Percentiles rank a stretch among this genome's conserved stretches.
These are phyloP conservation scores for Muscicapa striata DNA, from an alignment of 2,797 vertebrate genomes.

Conservation along the genomic window DNA sequence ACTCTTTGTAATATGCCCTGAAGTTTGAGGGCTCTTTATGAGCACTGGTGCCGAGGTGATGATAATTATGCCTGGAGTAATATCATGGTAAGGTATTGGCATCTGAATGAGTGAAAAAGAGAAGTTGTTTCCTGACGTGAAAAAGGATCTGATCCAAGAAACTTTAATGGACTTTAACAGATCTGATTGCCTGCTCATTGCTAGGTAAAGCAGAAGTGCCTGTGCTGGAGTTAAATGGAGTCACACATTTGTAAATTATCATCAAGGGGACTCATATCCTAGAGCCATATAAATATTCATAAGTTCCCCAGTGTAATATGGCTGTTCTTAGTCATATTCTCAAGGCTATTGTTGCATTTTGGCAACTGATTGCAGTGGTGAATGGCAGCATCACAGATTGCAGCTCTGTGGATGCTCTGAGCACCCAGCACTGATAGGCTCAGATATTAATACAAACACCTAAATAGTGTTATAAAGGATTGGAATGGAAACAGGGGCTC, in stretches of 20 bases:
- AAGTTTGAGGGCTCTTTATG: not conserved
- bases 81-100: not conserved
- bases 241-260: not conserved
- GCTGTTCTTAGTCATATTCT: not conserved
- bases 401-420: not conserved
- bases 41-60: not conserved
- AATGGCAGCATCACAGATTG: not conserved
- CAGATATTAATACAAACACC: not conserved
- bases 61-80: not conserved
- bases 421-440: not conserved
- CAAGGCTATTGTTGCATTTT: not conserved
- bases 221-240: not conserved
- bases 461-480: not conserved
- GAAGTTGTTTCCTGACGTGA: not conserved
- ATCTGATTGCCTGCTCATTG: not conserved
- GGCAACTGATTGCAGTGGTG: not conserved
- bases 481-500: not conserved
- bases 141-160: not conserved
- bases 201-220: not conserved
- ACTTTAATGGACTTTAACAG: not conserved
- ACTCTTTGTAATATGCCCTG: not conserved
- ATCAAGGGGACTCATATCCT: not conserved
- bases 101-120: not conserved
- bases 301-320: not conserved
- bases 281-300: conserved; percentile 18